Percentiles rank a stretch among this genome's conserved stretches.
Evolutionary conservation across 2,113 vertebrate genomes (phyloP).

Genomic region (Podilymbus podiceps): DNA sequence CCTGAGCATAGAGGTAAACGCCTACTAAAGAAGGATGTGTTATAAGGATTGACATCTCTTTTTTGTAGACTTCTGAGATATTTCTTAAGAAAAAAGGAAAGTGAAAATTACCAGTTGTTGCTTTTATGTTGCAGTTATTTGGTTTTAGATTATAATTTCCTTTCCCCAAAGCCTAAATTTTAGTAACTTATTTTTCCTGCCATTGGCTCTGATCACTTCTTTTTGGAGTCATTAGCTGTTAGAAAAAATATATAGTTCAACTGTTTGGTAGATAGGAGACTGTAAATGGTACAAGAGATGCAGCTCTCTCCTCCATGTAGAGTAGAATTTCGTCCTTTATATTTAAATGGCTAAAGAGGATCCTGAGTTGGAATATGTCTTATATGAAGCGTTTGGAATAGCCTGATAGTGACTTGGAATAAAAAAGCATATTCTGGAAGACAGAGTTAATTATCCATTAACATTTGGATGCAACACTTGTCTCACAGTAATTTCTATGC

Average conservation of each 20-base stretch:
- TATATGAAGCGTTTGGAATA: neutral
- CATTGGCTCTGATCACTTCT: neutral
- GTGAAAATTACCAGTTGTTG: neutral
- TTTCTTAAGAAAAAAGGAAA: neutral
- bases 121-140: neutral
- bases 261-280: neutral
- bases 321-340: neutral
- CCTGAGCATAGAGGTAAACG: neutral
- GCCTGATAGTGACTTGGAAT: neutral
- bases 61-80: neutral
- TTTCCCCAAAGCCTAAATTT: neutral
- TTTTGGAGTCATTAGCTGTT: neutral
- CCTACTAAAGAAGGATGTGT: neutral
- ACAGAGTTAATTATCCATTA: constrained; percentile 55
- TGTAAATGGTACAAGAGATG: neutral
- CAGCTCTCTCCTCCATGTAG: neutral
- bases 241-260: neutral
- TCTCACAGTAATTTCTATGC: neutral
- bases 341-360: neutral
- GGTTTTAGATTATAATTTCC: neutral
- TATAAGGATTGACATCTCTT: neutral
- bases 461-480: constrained; percentile 29
- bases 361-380: neutral
- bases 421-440: constrained; percentile 16
- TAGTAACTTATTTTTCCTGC: neutral